Conservation (phyloP, 2,888 invertebrate genomes). For the Eristalis intricaria region DNA sequence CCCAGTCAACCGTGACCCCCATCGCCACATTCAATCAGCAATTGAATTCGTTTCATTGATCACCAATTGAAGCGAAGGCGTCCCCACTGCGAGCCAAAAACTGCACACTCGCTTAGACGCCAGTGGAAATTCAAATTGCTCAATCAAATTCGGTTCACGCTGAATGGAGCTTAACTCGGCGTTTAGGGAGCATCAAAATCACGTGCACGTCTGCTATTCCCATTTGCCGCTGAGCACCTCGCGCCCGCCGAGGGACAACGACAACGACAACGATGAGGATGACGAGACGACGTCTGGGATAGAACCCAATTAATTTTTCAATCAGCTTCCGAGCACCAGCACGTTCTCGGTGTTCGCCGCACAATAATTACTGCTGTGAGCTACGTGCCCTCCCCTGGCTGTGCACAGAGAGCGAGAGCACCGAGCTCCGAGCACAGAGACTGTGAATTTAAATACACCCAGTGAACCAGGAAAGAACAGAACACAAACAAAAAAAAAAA, state of each 20-base stretch:
- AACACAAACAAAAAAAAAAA: neutral
- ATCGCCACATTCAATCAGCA: neutral
- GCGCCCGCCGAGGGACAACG: constrained; percentile 19
- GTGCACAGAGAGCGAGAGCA: too few species aligned
- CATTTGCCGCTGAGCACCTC: constrained; percentile 54
- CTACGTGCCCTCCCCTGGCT: constrained; percentile 50
- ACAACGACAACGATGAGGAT: neutral
- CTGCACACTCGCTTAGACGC: constrained; percentile 41
- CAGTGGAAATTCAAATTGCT: constrained; percentile 39
- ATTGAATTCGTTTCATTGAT: neutral
- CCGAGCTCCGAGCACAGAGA: neutral
- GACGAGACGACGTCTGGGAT: constrained; percentile 44
- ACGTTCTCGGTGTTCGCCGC: constrained; percentile 62
- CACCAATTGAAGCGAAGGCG: neutral
- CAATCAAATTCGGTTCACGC: constrained; percentile 37
- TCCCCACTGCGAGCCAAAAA: too few species aligned
- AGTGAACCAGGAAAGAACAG: constrained; percentile 20
- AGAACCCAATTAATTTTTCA: constrained; percentile 71
- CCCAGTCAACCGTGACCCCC: neutral
- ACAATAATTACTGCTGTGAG: constrained; percentile 68
- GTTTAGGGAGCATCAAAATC: constrained; percentile 52
- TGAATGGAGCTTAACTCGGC: neutral
- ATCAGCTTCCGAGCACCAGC: constrained; percentile 68
- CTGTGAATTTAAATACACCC: constrained; percentile 51
- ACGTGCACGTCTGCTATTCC: constrained; percentile 66